Evolutionary conservation across 2,113 vertebrate genomes (phyloP), one percentile per base, ranked within the genome.

Genomic region (Rhinogobius similis): DNA sequence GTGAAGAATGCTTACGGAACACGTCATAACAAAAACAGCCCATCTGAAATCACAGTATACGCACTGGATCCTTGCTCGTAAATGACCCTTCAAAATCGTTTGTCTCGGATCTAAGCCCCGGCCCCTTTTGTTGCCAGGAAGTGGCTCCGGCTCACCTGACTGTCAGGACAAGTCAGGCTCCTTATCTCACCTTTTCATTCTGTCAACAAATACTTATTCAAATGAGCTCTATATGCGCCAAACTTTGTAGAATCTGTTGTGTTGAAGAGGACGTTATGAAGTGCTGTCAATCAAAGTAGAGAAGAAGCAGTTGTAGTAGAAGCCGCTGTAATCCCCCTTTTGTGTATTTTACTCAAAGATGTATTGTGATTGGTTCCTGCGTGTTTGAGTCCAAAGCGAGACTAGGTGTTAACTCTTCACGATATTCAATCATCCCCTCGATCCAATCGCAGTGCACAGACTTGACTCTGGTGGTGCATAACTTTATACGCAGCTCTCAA

Each of bases 11-110:
- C 84, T 83, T 85, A 72, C 82, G 79, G 29, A 13, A 41, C 63
- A 11, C 90, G 91, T 88, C 91, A 93, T 86, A 93, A 93, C 89
- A 93, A 88, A 82, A 84, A 62, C n/a, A 14, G 74, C 66, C 52
- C 55, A 68, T 87, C 73, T 78, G 29, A 53, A 72, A 58, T 72
- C 59, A 3, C 73, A 72, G 77, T 78, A 78, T 87, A 90, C 87
- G 87, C 73, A 72, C 85, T 79, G 78, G 77, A 84, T 86, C 79
- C 66, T 68, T 83, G 78, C 56, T 65, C 53, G 77, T 78, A 88
- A 91, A 90, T 90, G 86, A 89, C 81, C 82, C 86, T 76, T 79
- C 69, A 52, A 23, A 46, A 32, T 63, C 62, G 62, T 67, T 67
- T 65, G 67, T 79, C 70, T 27, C 14, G 16, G 10, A 36, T 36